Evolutionary conservation across 1,140 invertebrate species (phyloP), one percentile per base, ranked within the genome.

Genomic region (Drosophila varians): DNA sequence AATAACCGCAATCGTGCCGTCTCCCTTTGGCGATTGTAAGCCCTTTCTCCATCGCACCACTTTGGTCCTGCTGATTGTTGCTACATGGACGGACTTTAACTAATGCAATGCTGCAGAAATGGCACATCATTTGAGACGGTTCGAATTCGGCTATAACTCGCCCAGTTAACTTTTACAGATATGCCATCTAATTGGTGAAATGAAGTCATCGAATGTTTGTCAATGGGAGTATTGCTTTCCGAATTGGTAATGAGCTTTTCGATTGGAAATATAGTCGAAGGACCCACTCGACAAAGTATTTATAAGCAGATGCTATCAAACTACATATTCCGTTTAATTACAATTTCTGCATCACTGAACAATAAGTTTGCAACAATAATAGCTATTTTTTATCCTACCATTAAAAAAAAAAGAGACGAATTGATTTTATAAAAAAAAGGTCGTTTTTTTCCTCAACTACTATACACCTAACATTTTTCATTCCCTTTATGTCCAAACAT

Each of bases 151-250:
- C 26, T 55, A 47, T 61, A 64, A 61, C 60, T 64, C 55, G 60
- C 51, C 57, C 76, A 56, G 74, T 71, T 61, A 62, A 74, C 76
- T 83, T 83, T 77, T 77, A 83, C 70, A 84, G 79, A 77, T 54
- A 83, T 83, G 79, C 49, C 65, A 83, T 78, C 51, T 84, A 84
- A 83, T 83, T 83, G 78, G 60, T 34, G 45, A 75, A 78, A 84
- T 71, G 74, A 84, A 84, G 79, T 64, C 60, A 64, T 61, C 60
- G 60, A 64, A 64, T 64, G 60, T 64, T 61, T 64, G 55, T 60
- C 77, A 51, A 79, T 79, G 31, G 47, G 23, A 38, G 60, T 46
- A 64, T 64, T 61, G 60, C 60, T 61, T 47, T 64, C 38, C 28
- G 55, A 64, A 64, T 64, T 36, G 60, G 55, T 38, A 47, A 64